These are phyloP conservation scores for Siniperca scherzeri DNA, from an alignment of 2,797 vertebrate genomes.

Conservation along the genomic window DNA sequence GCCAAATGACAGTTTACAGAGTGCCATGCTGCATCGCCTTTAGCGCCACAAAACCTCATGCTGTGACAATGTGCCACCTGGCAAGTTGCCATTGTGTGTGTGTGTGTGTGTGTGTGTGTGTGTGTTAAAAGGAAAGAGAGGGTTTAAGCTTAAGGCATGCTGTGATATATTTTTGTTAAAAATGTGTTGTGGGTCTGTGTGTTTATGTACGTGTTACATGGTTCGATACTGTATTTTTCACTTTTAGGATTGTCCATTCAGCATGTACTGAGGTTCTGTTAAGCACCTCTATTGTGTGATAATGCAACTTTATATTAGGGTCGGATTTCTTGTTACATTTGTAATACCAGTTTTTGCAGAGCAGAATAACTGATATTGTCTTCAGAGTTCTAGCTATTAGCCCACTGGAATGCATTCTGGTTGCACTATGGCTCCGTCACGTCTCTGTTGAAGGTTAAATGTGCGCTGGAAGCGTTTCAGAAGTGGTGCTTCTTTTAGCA, in stretches of 20 bases:
- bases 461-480: neutral
- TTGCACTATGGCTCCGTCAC: neutral
- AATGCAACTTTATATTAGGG: neutral
- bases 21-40: constrained; percentile 50
- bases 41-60: constrained; percentile 42
- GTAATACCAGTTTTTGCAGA: neutral
- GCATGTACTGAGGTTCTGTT: neutral
- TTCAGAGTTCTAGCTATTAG: too few relatives aligned
- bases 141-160: neutral
- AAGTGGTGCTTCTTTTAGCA: neutral
- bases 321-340: neutral
- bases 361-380: neutral
- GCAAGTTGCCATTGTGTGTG: constrained; percentile 39
- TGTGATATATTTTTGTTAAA: neutral
- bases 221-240: neutral
- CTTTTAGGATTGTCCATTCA: neutral
- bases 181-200: neutral
- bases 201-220: neutral
- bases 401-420: neutral
- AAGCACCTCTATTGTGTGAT: neutral
- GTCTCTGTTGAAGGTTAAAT: neutral
- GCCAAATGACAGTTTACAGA: constrained; percentile 61
- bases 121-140: neutral
- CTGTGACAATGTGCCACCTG: constrained; percentile 54
- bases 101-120: constrained; percentile 22